Conservation (phyloP, 2,797 vertebrate genomes). For the Dendrocincla fuliginosa region DNA sequence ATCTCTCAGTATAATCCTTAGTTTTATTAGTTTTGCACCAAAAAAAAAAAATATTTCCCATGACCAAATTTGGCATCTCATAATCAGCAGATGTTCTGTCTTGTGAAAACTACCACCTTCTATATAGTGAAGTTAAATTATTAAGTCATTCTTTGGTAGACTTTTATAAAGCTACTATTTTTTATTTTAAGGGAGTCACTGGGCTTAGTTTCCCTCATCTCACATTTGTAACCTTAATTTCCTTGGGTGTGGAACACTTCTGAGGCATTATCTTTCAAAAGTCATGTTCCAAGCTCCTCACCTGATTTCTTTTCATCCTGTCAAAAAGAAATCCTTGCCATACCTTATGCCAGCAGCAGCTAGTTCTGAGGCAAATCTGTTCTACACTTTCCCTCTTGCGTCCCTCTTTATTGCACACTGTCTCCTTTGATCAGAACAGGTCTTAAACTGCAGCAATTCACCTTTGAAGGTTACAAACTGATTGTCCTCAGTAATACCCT, state of each 20-base stretch:
- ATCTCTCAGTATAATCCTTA: neutral
- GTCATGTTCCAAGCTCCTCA: neutral
- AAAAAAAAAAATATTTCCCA: neutral
- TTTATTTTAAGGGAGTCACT: neutral
- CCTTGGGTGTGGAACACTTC: neutral
- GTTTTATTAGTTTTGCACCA: neutral
- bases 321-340: neutral
- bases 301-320: neutral
- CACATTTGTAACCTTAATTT: neutral
- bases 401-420: neutral
- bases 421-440: neutral
- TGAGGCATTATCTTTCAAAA: neutral
- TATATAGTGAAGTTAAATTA: neutral
- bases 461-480: neutral
- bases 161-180: neutral
- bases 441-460: neutral
- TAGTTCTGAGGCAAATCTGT: neutral
- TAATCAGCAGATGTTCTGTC: neutral
- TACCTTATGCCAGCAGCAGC: neutral
- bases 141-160: neutral
- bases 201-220: neutral
- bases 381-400: neutral
- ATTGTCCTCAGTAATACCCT: neutral
- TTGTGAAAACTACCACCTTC: neutral
- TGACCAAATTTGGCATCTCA: neutral